These are phyloP conservation scores for Eulemur albifrons DNA, from an alignment of 2,797 vertebrate species.

Conservation along the genomic window DNA sequence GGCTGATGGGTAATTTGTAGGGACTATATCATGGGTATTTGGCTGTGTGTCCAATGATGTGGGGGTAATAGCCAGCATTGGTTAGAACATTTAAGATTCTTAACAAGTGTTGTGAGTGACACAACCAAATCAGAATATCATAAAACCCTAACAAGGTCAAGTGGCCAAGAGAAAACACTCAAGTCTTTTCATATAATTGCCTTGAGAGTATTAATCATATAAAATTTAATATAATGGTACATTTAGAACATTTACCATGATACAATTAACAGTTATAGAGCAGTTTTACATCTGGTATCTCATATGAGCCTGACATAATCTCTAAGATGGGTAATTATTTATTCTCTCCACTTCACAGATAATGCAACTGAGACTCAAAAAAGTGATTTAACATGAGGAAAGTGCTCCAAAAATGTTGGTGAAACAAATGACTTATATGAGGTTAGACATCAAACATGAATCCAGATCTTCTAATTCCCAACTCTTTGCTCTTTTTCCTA, in stretches of 20 bases:
- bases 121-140: constrained; percentile 32
- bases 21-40: not conserved
- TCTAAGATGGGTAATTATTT: not conserved
- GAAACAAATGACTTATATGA: not conserved
- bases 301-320: not conserved
- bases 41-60: constrained; percentile 7
- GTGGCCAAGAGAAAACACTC: constrained; percentile 11
- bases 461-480: not conserved
- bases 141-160: constrained; percentile 12
- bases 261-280: not conserved
- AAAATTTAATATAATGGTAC: not conserved
- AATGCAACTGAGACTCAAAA: not conserved
- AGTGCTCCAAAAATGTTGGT: not conserved
- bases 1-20: constrained; percentile 37
- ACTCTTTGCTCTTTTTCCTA: not conserved
- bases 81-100: constrained; percentile 13
- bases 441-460: not conserved
- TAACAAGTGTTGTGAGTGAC: not conserved
- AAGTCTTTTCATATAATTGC: not conserved
- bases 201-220: not conserved
- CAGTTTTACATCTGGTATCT: not conserved
- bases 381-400: not conserved
- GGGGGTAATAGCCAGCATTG: not conserved
- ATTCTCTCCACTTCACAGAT: not conserved
- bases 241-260: not conserved